Percentiles rank a stretch among this genome's conserved stretches.
phyloP scores from a whole-genome alignment of 1,140 invertebrate genomes.

The Drosophila ercepeae region DNA sequence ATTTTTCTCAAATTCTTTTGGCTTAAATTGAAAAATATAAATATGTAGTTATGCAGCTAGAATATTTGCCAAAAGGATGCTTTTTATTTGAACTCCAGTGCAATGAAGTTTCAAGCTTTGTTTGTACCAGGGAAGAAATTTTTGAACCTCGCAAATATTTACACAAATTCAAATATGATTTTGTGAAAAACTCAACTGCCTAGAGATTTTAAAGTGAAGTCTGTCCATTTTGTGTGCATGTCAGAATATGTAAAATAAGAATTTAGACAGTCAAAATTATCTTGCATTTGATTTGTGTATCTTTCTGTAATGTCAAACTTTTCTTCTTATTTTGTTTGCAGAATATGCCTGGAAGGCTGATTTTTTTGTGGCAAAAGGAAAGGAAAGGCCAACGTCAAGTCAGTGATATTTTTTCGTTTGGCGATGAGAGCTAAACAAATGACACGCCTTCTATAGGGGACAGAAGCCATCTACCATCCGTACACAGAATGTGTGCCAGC shows the following conservation, averaged over 20 bases:
- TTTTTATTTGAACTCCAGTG: background rate
- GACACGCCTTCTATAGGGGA: slow-evolving; percentile 27
- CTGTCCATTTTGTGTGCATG: background rate
- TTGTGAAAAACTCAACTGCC: background rate
- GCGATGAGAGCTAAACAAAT: slow-evolving; percentile 48
- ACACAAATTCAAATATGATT: background rate
- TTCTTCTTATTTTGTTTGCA: slow-evolving; percentile 17
- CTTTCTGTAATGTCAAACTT: slow-evolving; percentile 33
- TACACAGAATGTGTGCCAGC: slow-evolving; percentile 30
- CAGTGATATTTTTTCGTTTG: slow-evolving; percentile 9
- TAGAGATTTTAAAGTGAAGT: background rate
- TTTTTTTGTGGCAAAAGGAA: background rate
- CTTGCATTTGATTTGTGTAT: slow-evolving; percentile 36
- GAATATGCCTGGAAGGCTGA: slow-evolving; percentile 34
- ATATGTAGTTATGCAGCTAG: background rate
- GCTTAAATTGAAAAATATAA: background rate
- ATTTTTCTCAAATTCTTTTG: background rate
- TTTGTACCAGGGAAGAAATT: background rate
- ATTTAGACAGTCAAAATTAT: background rate
- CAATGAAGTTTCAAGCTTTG: background rate
- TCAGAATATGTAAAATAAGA: background rate
- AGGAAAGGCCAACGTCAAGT: slow-evolving; percentile 20
- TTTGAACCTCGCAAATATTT: background rate
- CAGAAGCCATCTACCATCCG: slow-evolving; percentile 15
- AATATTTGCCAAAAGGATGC: background rate